A percentile compares a stretch with the other conserved stretches of the same genome.
Evolutionary conservation across 2,888 invertebrate genomes (phyloP).

Genomic region (Zaprionus obscuricornis): DNA sequence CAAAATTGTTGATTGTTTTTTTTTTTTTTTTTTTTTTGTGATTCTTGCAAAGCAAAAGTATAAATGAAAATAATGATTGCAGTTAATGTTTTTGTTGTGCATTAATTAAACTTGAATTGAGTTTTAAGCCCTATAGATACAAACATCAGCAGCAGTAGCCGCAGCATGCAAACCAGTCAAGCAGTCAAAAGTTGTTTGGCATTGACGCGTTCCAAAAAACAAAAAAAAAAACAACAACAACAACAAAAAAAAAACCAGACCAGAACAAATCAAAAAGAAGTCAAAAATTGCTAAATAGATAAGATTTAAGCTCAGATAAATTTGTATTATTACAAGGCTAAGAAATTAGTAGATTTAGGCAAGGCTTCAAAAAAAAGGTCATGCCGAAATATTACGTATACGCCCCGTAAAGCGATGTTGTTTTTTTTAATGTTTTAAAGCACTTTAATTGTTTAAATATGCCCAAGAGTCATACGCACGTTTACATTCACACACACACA

Average conservation of each 20-base stretch:
- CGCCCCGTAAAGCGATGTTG: constrained; percentile 41
- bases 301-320: no score
- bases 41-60: no score
- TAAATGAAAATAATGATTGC: no score
- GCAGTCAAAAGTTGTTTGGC: constrained; percentile 60
- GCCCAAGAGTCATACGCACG: constrained; percentile 35
- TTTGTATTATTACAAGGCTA: constrained; percentile 1
- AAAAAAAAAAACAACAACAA: constrained; percentile 13
- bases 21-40: no score
- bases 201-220: constrained; percentile 43
- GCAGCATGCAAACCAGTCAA: no score
- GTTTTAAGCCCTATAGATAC: no score
- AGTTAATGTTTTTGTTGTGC: no score
- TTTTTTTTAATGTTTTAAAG: constrained; percentile 38
- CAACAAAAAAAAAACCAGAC: constrained; percentile 31
- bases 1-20: no score
- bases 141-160: no score
- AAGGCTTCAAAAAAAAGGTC: constrained; percentile 30
- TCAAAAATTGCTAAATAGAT: constrained; percentile 16
- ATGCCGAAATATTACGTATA: constrained; percentile 56
- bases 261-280: constrained; percentile 40
- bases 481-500: constrained; percentile 12
- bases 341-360: constrained; percentile 20
- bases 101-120: no score
- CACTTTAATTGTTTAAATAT: constrained; percentile 63